Conservation (phyloP, 2,797 vertebrate species). For the Molossus molossus region DNA sequence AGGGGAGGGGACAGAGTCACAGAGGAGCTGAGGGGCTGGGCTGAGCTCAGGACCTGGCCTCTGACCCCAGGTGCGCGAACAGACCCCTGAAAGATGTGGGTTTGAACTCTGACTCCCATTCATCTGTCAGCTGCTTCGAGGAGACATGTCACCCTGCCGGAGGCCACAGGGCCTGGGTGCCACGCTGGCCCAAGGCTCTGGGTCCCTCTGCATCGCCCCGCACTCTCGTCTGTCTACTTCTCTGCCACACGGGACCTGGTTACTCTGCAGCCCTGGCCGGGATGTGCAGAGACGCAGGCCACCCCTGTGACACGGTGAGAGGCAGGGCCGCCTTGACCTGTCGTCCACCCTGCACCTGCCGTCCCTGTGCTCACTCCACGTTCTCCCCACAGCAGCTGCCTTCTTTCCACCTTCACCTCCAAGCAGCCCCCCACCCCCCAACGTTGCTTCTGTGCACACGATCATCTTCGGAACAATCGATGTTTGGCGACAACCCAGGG, state of each 20-base stretch:
- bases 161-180: too few relatives aligned
- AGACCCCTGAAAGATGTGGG: rapidly evolving
- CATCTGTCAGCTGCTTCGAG: too few relatives aligned
- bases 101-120: too few relatives aligned
- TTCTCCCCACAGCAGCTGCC: background rate
- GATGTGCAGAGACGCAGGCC: background rate
- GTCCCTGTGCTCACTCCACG: background rate
- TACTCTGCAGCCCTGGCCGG: rapidly evolving
- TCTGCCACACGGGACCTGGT: rapidly evolving
- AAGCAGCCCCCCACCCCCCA: background rate
- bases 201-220: background rate
- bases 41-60: background rate
- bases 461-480: slow-evolving; percentile 50
- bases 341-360: background rate
- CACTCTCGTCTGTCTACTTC: background rate
- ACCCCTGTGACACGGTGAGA: background rate
- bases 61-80: background rate
- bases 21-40: rapidly evolving
- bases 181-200: too few relatives aligned
- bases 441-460: background rate
- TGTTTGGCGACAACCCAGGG: background rate
- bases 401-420: background rate
- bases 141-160: too few relatives aligned
- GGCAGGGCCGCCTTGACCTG: background rate
- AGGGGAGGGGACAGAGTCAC: background rate